phyloP scores from a whole-genome alignment of 2,888 invertebrate genomes.

The Rotaria socialis region DNA sequence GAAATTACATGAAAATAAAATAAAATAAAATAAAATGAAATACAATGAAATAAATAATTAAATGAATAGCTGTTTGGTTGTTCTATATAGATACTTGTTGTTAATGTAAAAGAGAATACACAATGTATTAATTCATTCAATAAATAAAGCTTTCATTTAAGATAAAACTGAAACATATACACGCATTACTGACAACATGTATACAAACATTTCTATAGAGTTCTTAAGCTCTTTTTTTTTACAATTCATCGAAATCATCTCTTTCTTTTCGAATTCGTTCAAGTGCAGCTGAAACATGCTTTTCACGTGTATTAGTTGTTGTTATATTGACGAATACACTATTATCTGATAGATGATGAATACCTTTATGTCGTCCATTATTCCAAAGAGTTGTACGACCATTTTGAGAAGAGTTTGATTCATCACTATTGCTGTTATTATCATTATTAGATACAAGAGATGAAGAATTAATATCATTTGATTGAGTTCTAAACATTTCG shows the following conservation, averaged over 20 bases:
- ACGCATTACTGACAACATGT: background rate
- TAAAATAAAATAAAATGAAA: background rate
- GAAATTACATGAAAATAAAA: background rate
- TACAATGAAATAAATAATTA: background rate
- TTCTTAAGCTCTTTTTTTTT: background rate
- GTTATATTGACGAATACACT: background rate
- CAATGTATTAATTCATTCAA: too few species aligned
- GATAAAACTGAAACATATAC: background rate
- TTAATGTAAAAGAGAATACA: background rate
- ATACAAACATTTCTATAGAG: background rate
- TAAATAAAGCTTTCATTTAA: too few species aligned
- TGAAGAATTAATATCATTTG: background rate
- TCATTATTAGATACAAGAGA: background rate
- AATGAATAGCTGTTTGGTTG: background rate
- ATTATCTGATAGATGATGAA: background rate
- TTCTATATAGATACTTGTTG: background rate
- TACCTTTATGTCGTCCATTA: background rate
- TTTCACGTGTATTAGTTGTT: background rate
- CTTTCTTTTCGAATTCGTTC: constrained; percentile 21
- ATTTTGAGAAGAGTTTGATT: background rate
- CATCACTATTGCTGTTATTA: background rate
- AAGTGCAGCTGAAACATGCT: background rate
- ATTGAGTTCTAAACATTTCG: background rate
- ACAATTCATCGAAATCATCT: constrained; percentile 11
- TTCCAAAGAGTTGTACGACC: background rate